Percentiles rank a stretch among this genome's conserved stretches.
These are phyloP conservation scores for Antheraea pernyi DNA, from an alignment of 1,140 invertebrate species.

Conservation along the genomic window DNA sequence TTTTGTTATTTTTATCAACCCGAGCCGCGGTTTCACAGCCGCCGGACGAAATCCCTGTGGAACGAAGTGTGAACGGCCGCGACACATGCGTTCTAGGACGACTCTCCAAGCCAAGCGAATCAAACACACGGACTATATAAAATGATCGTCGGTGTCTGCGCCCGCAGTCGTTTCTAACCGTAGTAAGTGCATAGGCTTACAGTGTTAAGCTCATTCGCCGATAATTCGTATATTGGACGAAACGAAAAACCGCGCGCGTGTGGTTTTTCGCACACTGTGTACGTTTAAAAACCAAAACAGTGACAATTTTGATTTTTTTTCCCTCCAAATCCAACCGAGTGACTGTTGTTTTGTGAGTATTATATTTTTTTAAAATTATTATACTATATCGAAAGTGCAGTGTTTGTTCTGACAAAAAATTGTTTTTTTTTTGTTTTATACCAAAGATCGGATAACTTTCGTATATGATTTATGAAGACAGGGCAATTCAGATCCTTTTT, in stretches of 20 bases:
- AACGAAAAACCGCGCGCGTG: conserved; percentile 20
- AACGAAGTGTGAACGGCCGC: conserved; percentile 21
- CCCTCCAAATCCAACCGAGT: conserved; percentile 1
- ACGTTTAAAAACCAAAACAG: background rate
- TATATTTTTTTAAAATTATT: background rate
- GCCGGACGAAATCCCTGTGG: background rate
- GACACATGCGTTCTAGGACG: conserved; percentile 30
- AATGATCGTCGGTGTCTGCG: conserved; percentile 35
- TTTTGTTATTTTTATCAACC: no score
- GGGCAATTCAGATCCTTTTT: no score
- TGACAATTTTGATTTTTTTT: background rate
- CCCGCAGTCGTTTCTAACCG: conserved; percentile 38
- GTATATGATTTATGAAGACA: no score
- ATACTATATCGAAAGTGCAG: background rate
- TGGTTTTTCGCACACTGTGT: conserved; percentile 22
- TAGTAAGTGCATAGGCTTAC: conserved; percentile 38
- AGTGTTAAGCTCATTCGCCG: conserved; percentile 25
- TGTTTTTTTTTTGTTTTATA: no score
- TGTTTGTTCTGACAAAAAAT: no score
- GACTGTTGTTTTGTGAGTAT: conserved; percentile 11
- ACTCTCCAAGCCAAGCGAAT: conserved; percentile 28
- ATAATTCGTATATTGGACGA: background rate
- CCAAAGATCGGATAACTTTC: no score
- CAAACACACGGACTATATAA: conserved; percentile 49
- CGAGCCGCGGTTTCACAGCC: background rate